Evolutionary conservation across 2,113 vertebrate genomes (phyloP).

Genomic region (Dinomys branickii): DNA sequence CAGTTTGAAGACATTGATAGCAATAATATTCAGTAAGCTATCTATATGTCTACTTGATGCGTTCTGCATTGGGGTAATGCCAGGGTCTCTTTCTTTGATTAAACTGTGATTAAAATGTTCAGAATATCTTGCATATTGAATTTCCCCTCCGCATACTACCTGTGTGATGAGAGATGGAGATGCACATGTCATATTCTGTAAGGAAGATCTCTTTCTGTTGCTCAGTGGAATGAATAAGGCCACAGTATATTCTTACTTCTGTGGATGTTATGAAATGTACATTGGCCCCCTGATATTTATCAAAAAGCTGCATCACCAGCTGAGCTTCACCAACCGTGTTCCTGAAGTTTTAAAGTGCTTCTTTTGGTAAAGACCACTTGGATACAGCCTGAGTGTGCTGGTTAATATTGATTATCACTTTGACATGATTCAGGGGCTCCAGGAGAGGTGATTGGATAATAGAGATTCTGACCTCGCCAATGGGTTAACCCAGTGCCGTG

Average conservation of each 20-base stretch:
- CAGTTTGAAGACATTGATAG: not conserved
- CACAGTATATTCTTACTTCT: not conserved
- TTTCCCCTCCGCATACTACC: not conserved
- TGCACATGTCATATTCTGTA: not conserved
- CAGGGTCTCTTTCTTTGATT: not conserved
- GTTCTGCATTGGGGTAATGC: not conserved
- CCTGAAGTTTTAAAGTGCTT: not conserved
- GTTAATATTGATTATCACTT: not conserved
- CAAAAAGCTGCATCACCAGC: not conserved
- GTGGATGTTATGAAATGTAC: not conserved
- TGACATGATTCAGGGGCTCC: not conserved
- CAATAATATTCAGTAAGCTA: not conserved
- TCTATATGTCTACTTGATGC: not conserved
- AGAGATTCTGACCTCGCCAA: not conserved
- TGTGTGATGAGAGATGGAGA: not conserved
- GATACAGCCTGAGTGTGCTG: not conserved
- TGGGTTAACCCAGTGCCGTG: not conserved
- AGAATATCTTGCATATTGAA: not conserved
- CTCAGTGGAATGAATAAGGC: not conserved
- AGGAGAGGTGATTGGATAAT: not conserved
- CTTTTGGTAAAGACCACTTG: not conserved
- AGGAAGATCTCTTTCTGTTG: not conserved
- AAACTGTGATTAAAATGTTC: slow-evolving; percentile 4
- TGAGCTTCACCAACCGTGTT: not conserved
- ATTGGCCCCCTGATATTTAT: not conserved